Evolutionary conservation across 2,888 invertebrate species (phyloP), one percentile per base, ranked within the genome.

Genomic region (Polymixis flavicincta): DNA sequence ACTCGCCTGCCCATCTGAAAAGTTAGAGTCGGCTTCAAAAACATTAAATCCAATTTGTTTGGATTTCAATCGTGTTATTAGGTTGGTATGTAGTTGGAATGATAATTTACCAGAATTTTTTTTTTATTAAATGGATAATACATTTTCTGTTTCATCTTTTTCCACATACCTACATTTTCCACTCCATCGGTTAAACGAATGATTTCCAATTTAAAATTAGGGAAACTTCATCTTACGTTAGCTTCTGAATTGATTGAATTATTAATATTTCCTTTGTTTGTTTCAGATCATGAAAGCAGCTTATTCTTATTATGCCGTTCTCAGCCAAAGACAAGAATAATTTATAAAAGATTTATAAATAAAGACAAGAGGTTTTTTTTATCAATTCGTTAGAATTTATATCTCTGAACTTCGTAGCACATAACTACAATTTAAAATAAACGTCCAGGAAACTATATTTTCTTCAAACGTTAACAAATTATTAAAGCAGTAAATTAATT

Each of bases 271-370:
- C 19, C 4, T 66, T 80, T 84, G 67, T 84, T 85, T 80, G 78
- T 95, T 95, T 78, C 95, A 96, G 96, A 96, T 96, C 74, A 92
- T 96, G 92, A 89, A 86, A 76, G 88, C 85, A 55, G 88, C 89
- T 2, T 89, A 89, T 71, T 87, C 88, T 9, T 88, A 88, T 61
- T 88, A 88, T 52, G 89, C 88, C 14, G 89, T 88, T 14, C 79
- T 89, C 3, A 87, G 86, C 68, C 89, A 89, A 78, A 89, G 76
- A 57, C 76, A 73, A 64, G 74, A 77, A 71, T 74, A 69, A 78
- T 60, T 42, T 14, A 19, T 6, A 52, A 22, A 2, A 28, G 4
- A 55, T 37, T 19, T 28, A 75, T 72, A 50, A 71, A 45, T 13
- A 77, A 69, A 74, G 13, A 64, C 50, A 52, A 25, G 0, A 0